Evolutionary conservation across 2,888 invertebrate species (phyloP), one percentile per base, ranked within the genome.

Genomic region (Adineta ricciae): DNA sequence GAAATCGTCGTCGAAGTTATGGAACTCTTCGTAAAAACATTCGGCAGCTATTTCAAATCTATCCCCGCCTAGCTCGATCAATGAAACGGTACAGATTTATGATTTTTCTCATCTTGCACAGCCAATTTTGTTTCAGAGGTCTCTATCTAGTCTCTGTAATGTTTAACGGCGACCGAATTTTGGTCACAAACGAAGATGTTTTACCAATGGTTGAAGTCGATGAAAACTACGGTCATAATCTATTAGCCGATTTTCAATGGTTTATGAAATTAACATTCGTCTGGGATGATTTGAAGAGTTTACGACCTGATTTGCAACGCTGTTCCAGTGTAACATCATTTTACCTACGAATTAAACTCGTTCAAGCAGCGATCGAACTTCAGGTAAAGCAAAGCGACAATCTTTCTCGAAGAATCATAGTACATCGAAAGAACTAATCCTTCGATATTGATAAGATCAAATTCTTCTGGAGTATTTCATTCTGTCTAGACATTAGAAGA

Each of bases 181-280:
- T 98, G 88, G 95, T 97, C 86, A 98, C 98, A 54, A 96, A 96
- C 88, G 98, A 98, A 91, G 98, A 99, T 90, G 96, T 95, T 90
- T 92, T 98, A 86, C 98, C 98, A 0, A 95, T 97, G 86, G 94
- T 98, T 88, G 97, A 97, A 92, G 95, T 98, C 83, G 97, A 97
- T 90, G 97, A 97, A 91, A 95, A 95, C 52, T 96, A 95, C 90
- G 95, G 89, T 21, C 94, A 95, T 87, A 88, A 88, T 73, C 93
- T 97, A 87, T 94, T 96, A 90, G 94, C 93, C 86, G 98, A 98
- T 91, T 95, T 96, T 91, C 95, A 97, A 90, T 99, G 98, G 98
- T 92, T 98, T 41, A 96, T 98, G 94, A 97, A 96, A 93, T 94
- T 94, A 90, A 87, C 83, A 32, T 85, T 85, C 41, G 82, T 83